phyloP scores from a whole-genome alignment of 2,888 invertebrate genomes.

The Rambutsinella grinnellia region DNA sequence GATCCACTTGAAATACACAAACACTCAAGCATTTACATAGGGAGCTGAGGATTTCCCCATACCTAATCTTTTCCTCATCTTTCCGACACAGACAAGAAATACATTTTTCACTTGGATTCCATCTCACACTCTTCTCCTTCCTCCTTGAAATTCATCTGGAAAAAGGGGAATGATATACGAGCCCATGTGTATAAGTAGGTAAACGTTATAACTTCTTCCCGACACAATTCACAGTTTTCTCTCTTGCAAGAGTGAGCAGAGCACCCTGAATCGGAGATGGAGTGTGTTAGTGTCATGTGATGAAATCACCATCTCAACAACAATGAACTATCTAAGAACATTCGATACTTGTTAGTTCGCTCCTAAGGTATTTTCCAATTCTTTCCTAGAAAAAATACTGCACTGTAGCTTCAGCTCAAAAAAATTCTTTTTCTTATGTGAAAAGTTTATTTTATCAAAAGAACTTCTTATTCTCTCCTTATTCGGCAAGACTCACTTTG shows the following conservation, averaged over 20 bases:
- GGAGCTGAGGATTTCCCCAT: conserved; percentile 4
- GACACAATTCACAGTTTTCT: no score
- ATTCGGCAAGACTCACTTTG: conserved; percentile 24
- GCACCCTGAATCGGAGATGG: no score
- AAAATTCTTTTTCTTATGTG: not conserved
- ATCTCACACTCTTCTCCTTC: no score
- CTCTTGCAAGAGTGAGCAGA: no score
- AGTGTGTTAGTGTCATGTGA: conserved; percentile 16
- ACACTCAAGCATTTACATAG: not conserved
- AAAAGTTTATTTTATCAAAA: conserved; percentile 3
- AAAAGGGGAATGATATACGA: no score
- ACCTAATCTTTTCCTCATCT: conserved; percentile 46
- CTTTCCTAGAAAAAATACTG: conserved; percentile 4
- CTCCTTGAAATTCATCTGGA: no score
- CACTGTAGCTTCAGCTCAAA: not conserved
- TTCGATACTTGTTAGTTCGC: not conserved
- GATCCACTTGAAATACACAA: not conserved
- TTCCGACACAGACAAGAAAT: conserved; percentile 32
- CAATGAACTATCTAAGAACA: conserved; percentile 11
- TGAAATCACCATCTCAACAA: conserved; percentile 36
- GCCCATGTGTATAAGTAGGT: no score
- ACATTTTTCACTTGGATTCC: conserved; percentile 39
- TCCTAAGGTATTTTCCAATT: not conserved
- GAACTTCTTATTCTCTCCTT: conserved; percentile 4
- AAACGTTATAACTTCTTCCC: no score